Conservation (phyloP, 2,888 invertebrate species). For the Polymixis lichenea region DNA sequence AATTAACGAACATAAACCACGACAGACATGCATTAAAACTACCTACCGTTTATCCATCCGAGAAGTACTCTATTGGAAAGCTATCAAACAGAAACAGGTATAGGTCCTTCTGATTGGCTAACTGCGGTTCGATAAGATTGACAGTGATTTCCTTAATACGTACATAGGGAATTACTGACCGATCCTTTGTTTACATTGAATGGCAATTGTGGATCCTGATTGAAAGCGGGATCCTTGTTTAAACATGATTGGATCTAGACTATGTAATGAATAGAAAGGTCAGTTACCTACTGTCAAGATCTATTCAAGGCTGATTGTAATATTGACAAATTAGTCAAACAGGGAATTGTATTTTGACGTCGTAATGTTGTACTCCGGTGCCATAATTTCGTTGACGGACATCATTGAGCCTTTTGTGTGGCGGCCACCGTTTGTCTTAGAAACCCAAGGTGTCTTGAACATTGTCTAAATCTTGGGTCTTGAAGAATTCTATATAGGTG, state of each 20-base stretch:
- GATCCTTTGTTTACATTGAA: constrained; percentile 13
- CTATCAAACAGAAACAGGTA: neutral
- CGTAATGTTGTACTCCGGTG: too few relatives aligned
- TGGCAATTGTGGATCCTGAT: constrained; percentile 30
- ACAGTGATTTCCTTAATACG: constrained; percentile 3
- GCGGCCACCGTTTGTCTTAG: too few relatives aligned
- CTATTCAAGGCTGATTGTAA: neutral
- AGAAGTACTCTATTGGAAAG: neutral
- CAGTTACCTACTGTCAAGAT: neutral
- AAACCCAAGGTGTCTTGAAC: too few relatives aligned
- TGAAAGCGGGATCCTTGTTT: constrained; percentile 4
- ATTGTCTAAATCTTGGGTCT: too few relatives aligned
- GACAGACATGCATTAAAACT: neutral
- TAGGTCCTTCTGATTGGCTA: constrained; percentile 7
- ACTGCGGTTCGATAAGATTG: constrained; percentile 16
- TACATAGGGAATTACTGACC: neutral
- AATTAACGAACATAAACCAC: neutral
- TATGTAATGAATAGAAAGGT: neutral
- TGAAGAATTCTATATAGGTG: too few relatives aligned
- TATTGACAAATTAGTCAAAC: too few relatives aligned
- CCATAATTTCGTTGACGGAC: too few relatives aligned
- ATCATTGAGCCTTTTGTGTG: too few relatives aligned
- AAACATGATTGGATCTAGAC: constrained; percentile 15
- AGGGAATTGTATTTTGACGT: too few relatives aligned
- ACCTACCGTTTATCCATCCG: neutral